Conservation (phyloP, 2,113 vertebrate species). For the Megaceryle torquata region DNA sequence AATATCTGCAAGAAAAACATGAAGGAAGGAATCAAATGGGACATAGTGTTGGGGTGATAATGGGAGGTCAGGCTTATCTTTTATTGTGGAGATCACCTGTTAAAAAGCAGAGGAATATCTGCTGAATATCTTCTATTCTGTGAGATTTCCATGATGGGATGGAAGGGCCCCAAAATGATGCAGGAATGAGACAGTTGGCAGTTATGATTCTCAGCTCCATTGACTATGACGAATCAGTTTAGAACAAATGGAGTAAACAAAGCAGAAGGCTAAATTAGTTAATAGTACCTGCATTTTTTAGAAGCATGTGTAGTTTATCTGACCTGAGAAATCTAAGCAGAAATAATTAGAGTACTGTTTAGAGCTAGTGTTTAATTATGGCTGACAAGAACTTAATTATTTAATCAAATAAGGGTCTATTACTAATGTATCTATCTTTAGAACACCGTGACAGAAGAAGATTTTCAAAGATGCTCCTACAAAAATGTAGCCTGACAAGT, state of each 20-base stretch:
- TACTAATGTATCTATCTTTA: slow-evolving; percentile 21
- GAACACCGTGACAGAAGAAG: background rate
- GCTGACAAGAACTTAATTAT: slow-evolving; percentile 43
- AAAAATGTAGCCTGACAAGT: background rate
- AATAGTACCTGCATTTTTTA: background rate
- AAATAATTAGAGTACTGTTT: slow-evolving; percentile 34
- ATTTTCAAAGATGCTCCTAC: background rate
- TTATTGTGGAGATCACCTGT: background rate
- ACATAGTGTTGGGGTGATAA: background rate
- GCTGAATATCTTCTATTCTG: accelerated
- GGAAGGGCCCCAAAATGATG: background rate
- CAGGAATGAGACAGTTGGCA: background rate
- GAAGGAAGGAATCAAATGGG: background rate
- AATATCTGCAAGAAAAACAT: background rate
- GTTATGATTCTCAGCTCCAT: background rate
- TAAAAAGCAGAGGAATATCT: background rate
- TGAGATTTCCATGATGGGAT: background rate
- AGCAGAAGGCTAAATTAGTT: background rate
- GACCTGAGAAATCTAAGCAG: slow-evolving; percentile 21
- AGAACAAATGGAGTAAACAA: background rate
- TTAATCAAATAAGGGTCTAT: slow-evolving; percentile 42
- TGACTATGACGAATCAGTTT: background rate
- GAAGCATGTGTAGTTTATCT: background rate
- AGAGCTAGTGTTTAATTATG: slow-evolving; percentile 24
- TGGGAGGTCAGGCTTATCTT: background rate